These are phyloP conservation scores for Hydra vulgaris DNA, from an alignment of 30 jellyfish, hydroid and myxozoan genomes.

Conservation along the genomic window DNA sequence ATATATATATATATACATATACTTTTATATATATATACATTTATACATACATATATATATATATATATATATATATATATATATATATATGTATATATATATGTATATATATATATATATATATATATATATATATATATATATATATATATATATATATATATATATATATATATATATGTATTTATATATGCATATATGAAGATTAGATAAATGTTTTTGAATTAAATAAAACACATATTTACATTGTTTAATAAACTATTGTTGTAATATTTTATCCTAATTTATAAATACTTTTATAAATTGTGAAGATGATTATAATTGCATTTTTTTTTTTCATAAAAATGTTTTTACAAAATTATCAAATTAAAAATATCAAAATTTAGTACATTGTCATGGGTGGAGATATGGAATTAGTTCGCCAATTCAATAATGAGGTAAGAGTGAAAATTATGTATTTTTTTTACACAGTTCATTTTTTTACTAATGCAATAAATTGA, in stretches of 20 bases:
- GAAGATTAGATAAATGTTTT: background rate
- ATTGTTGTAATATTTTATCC: too few relatives aligned
- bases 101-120: background rate
- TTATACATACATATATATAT: too few relatives aligned
- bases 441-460: background rate
- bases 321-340: too few relatives aligned
- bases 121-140: too few relatives aligned
- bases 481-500: too few relatives aligned
- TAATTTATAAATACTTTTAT: too few relatives aligned
- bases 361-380: too few relatives aligned
- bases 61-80: too few relatives aligned
- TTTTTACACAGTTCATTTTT: background rate
- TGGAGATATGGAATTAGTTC: conserved; percentile 80
- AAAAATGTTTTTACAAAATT: background rate
- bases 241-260: too few relatives aligned
- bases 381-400: background rate
- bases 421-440: conserved; percentile 88
- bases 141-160: too few relatives aligned
- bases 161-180: too few relatives aligned
- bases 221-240: background rate
- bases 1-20: too few relatives aligned
- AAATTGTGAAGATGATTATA: background rate
- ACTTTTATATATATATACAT: background rate
- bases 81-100: background rate
- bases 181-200: background rate